phyloP scores from a whole-genome alignment of 2,113 vertebrate genomes.

The Halcyon malimbica region DNA sequence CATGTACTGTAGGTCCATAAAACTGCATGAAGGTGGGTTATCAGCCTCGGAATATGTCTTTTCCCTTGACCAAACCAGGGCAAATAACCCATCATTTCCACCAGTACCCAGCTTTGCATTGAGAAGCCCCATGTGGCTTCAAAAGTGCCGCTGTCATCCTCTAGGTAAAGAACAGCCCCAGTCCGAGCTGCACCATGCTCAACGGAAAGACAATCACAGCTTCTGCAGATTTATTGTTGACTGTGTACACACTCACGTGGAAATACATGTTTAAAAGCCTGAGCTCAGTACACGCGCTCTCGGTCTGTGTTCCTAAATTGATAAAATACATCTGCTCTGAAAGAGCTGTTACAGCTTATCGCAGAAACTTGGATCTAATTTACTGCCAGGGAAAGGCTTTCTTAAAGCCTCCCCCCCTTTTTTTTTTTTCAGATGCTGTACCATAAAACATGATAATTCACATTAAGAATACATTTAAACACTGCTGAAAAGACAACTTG shows the following conservation, averaged over 20 bases:
- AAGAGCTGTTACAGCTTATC: conserved; percentile 58
- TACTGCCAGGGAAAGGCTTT: conserved; percentile 51
- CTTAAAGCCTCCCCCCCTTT: background rate
- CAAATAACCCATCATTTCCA: background rate
- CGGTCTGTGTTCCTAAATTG: conserved; percentile 29
- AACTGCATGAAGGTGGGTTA: background rate
- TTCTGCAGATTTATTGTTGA: conserved; percentile 38
- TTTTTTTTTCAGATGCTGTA: conserved; percentile 16
- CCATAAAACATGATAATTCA: conserved; percentile 45
- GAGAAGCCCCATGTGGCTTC: background rate
- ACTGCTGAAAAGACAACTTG: conserved; percentile 51
- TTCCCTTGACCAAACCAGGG: background rate
- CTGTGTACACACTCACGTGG: conserved; percentile 10
- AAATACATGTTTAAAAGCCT: conserved; percentile 18
- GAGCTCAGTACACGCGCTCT: background rate
- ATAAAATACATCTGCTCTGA: conserved; percentile 66
- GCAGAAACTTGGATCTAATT: conserved; percentile 44
- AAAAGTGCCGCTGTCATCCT: background rate
- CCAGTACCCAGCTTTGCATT: background rate
- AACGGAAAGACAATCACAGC: background rate
- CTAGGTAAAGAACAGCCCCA: background rate
- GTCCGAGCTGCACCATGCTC: background rate
- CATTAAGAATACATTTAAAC: conserved; percentile 48
- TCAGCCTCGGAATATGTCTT: background rate
- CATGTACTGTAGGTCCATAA: background rate